phyloP scores from a whole-genome alignment of 2,113 vertebrate species.

The Brienomyrus longianalis region DNA sequence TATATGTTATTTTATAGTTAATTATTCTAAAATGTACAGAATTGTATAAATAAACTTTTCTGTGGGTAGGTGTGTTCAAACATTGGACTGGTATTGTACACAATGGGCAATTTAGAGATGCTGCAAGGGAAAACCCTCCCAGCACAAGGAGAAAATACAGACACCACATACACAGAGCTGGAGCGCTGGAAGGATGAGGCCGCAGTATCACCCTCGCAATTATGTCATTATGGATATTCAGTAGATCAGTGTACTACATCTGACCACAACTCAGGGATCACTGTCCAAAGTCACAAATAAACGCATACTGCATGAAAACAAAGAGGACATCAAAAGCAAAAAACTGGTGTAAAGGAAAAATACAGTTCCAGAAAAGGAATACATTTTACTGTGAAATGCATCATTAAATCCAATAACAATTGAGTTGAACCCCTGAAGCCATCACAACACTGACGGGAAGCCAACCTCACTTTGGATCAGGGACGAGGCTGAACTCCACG shows the following conservation, averaged over 20 bases:
- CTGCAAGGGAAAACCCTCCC: not conserved
- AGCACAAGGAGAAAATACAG: not conserved
- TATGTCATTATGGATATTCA: not conserved
- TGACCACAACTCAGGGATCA: not conserved
- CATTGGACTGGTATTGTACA: not conserved
- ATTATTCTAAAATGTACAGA: not conserved
- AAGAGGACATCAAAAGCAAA: not conserved
- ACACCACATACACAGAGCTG: not conserved
- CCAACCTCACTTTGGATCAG: constrained; percentile 1
- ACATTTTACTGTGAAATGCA: not conserved
- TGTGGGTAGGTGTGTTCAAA: not conserved
- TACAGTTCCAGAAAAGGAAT: not conserved
- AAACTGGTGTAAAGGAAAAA: not conserved
- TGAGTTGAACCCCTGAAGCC: constrained; percentile 11
- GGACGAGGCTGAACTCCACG: not conserved
- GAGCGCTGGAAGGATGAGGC: not conserved
- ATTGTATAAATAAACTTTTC: not conserved
- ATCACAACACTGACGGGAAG: not conserved
- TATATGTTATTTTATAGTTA: not conserved
- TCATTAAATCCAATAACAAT: not conserved
- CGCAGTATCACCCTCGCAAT: not conserved
- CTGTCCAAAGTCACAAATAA: not conserved
- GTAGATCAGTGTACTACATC: not conserved
- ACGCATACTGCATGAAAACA: not conserved
- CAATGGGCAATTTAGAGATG: not conserved